Base-by-base conservation (phyloP, 1,140 invertebrate species). In the Homalodisca vitripennis region DNA sequence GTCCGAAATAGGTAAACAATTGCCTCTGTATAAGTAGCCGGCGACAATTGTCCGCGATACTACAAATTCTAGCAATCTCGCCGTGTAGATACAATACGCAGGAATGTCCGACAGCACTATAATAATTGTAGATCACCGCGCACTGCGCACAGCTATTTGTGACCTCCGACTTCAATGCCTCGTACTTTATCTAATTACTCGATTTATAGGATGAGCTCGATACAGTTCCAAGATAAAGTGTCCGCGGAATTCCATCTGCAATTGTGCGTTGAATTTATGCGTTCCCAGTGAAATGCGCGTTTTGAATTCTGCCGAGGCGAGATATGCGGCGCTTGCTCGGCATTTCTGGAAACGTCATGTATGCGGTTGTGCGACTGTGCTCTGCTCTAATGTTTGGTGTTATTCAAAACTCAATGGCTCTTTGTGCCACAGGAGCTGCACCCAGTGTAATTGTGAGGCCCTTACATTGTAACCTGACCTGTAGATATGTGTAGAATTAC, bases 171-270 rank as follows among this genome's bases (percentile, higher is more conserved):
- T 13, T 29, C 14, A 53, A 53, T 53, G 20, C 55, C 6, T 13
- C 55, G 14, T 30, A 60, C 27, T 26, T 60, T 60, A 60, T 60
- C 27, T 60, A 60, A 60, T 60, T 60, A 30, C 55, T 60, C 22
- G 55, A 60, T 60, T 27, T 60, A 60, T 60, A 27, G 22, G 22
- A 30, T 60, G 55, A 26, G n/a, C 27, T 30, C 14, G 48, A 53
- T 22, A 12, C 48, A 53, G 48, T 13, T 12, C 6, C 29, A n/a
- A 13, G 55, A 60, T 27, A 27, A 60, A 14, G 55, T 60, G 10
- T 27, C 2, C 22, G 10, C 22, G 27, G 55, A 60, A 60, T 60
- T 30, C 55, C 24, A 14, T 53, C 22, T 53, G 48, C 48, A 27
- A 60, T 60, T 30, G 55, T 60, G n/a, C 12, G 6, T 26, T 10